phyloP scores from a whole-genome alignment of 2,113 vertebrate genomes.

The Myanophis thanlyinensis region DNA sequence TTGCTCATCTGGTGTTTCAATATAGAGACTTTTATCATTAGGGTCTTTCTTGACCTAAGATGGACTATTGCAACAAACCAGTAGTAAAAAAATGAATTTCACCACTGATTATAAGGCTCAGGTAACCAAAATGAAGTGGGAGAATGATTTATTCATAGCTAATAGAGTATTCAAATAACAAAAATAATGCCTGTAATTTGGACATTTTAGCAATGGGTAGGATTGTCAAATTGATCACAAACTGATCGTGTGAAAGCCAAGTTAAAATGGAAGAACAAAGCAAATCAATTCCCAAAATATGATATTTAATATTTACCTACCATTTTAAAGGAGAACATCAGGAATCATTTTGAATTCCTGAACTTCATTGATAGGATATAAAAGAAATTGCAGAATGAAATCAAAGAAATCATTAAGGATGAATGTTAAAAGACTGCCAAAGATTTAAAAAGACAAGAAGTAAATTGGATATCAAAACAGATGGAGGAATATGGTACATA shows the following conservation, averaged over 20 bases:
- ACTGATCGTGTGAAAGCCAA: neutral
- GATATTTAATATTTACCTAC: neutral
- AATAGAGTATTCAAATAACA: neutral
- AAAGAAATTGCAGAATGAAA: too few relatives aligned
- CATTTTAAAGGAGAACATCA: neutral
- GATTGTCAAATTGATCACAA: neutral
- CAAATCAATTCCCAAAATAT: neutral
- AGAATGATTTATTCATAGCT: neutral
- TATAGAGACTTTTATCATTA: too few relatives aligned
- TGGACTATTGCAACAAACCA: too few relatives aligned
- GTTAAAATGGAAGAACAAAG: neutral
- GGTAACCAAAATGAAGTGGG: neutral
- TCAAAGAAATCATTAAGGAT: too few relatives aligned
- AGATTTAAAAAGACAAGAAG: too few relatives aligned
- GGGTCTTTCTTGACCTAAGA: too few relatives aligned
- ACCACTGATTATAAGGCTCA: neutral
- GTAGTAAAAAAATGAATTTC: too few relatives aligned
- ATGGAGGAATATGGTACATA: too few relatives aligned
- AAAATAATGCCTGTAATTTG: neutral
- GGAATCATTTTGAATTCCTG: neutral
- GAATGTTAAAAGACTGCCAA: too few relatives aligned
- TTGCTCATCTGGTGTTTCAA: too few relatives aligned
- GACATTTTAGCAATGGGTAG: neutral
- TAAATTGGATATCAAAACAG: too few relatives aligned
- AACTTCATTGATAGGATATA: too few relatives aligned